These are phyloP conservation scores for Chloropsis hardwickii DNA, from an alignment of 2,113 vertebrate species.

Conservation along the genomic window DNA sequence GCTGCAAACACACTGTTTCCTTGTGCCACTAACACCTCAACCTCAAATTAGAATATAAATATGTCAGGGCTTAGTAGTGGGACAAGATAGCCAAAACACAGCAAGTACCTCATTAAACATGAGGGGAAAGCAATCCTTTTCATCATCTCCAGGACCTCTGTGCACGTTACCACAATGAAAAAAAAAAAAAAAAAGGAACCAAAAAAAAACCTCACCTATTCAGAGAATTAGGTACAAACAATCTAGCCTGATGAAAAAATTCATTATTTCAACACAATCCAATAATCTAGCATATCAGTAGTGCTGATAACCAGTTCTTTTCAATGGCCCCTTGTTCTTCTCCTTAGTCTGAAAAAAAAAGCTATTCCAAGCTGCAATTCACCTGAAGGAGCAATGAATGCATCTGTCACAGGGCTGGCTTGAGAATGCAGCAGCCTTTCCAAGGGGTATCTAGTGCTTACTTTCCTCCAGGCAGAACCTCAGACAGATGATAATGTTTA, in stretches of 20 bases:
- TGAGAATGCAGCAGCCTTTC: neutral
- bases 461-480: neutral
- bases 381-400: neutral
- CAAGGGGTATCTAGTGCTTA: neutral
- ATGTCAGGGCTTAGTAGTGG: neutral
- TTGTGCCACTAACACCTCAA: neutral
- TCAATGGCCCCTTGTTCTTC: neutral
- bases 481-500: neutral
- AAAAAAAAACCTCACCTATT: neutral
- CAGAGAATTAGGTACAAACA: neutral
- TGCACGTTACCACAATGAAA: neutral
- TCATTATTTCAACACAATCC: constrained; percentile 3
- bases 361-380: neutral
- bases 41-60: neutral
- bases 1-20: neutral
- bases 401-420: neutral
- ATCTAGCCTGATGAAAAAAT: neutral
- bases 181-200: neutral
- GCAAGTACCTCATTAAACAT: neutral
- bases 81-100: neutral
- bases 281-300: neutral
- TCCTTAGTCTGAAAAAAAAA: neutral
- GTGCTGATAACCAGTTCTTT: neutral
- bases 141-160: neutral
- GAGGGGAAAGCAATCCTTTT: neutral